Evolutionary conservation across 2,888 invertebrate genomes (phyloP), one percentile per base, ranked within the genome.

Genomic region (Osmoderma eremita): DNA sequence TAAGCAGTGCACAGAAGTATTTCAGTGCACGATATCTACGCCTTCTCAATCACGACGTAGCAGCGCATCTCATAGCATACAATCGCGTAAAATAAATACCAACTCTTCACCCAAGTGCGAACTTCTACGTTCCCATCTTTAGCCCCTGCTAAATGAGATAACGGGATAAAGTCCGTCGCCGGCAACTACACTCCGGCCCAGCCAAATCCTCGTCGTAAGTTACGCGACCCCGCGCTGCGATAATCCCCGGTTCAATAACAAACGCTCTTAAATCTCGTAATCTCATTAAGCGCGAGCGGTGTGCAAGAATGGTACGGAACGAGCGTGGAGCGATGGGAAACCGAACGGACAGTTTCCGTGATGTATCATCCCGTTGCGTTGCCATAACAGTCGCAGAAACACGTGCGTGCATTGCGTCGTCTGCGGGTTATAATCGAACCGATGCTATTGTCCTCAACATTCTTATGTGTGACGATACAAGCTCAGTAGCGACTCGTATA

Each of bases 181-280:
- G 71, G 69, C 73, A 74, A 75, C 75, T 75, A 76, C 76, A 36
- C 58, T 77, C 76, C 72, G 66, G 71, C 69, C 75, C 76, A 71
- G 66, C 73, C 74, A 77, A 78, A 78, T 78, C 78, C 78, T 75
- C 63, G 69, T 72, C 74, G 74, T 78, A 78, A 77, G 75, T 76
- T 74, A 75, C 70, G 73, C 38, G 75, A 75, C 72, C 65, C 65
- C 71, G 72, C 75, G 77, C 71, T 70, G 72, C 75, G 77, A 78
- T 79, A 79, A 80, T 79, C 79, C 76, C 69, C 70, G 74, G 77
- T 78, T 77, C 77, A 79, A 79, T 80, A 79, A 80, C 79, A 79
- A 79, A 78, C 75, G 77, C 76, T 73, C 76, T 76, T 75, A 74
- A 74, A 74, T 76, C 74, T 78, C 75, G 75, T 79, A 79, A 79